phyloP scores from a whole-genome alignment of 2,888 invertebrate species.

The Synanthedon formicaeformis region DNA sequence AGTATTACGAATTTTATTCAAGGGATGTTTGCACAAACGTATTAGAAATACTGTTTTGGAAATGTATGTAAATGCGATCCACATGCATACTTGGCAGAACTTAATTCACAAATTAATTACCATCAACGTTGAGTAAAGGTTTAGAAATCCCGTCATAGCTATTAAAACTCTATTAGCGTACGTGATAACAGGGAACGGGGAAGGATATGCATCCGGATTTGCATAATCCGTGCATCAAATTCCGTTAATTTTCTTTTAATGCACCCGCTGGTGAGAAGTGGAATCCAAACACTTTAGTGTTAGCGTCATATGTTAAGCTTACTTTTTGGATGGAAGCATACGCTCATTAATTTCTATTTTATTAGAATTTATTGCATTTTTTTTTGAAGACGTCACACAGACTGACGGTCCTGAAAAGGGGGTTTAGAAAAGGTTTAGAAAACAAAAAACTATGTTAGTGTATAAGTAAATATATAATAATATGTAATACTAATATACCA shows the following conservation, averaged over 20 bases:
- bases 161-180: slow-evolving; percentile 27
- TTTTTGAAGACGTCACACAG: no score
- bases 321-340: background rate
- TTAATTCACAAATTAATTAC: background rate
- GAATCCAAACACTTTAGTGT: slow-evolving; percentile 15
- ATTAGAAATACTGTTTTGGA: no score
- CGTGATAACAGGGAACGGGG: slow-evolving; percentile 52
- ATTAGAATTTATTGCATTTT: no score
- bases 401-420: no score
- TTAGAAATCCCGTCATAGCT: background rate
- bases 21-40: no score
- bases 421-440: no score
- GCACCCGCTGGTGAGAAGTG: slow-evolving; percentile 18
- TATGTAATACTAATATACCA: no score
- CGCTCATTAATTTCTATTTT: no score
- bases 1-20: no score
- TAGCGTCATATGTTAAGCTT: background rate
- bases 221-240: slow-evolving; percentile 66
- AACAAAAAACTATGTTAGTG: no score
- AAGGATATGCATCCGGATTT: slow-evolving; percentile 52
- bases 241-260: slow-evolving; percentile 67
- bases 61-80: slow-evolving; percentile 4
- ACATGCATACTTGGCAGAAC: background rate
- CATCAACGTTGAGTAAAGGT: background rate
- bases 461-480: no score